Percentiles rank a stretch among this genome's conserved stretches.
Conservation (phyloP, 2,797 vertebrate genomes). For the Betta splendens region DNA sequence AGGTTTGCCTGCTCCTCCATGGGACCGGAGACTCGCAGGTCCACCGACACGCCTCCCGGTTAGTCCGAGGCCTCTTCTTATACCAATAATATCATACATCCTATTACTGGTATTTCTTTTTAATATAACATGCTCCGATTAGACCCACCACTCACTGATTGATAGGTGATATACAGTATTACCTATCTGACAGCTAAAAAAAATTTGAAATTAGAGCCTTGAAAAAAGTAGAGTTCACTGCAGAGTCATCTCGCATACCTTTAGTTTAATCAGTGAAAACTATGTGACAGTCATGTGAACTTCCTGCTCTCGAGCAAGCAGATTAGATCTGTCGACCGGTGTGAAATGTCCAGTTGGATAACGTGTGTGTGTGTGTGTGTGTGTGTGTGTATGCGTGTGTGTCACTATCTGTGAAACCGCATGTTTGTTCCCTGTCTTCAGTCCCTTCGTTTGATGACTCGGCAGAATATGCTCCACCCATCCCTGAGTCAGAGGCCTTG, state of each 20-base stretch:
- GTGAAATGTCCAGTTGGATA: not conserved
- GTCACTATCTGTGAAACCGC: slow-evolving; percentile 5
- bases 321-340: slow-evolving; percentile 1
- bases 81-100: no score
- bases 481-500: slow-evolving; percentile 73
- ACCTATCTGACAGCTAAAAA: no score
- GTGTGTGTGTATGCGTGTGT: no score
- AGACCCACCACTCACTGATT: no score
- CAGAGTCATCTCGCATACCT: no score
- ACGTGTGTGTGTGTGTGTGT: not conserved
- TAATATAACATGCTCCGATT: no score
- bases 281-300: slow-evolving; percentile 1
- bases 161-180: no score
- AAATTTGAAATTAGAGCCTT: no score
- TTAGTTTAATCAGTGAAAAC: not conserved
- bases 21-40: slow-evolving; percentile 22
- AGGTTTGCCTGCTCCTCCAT: slow-evolving; percentile 61
- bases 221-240: no score
- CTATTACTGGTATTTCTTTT: no score
- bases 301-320: slow-evolving; percentile 1
- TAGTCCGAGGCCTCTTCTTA: no score
- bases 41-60: slow-evolving; percentile 59
- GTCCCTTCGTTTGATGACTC: slow-evolving; percentile 68
- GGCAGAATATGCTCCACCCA: slow-evolving; percentile 69
- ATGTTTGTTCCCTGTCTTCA: slow-evolving; percentile 32